A percentile compares a stretch with the other conserved stretches of the same genome.
Conservation (phyloP, 2,113 vertebrate genomes). For the Oncorhynchus nerka region DNA sequence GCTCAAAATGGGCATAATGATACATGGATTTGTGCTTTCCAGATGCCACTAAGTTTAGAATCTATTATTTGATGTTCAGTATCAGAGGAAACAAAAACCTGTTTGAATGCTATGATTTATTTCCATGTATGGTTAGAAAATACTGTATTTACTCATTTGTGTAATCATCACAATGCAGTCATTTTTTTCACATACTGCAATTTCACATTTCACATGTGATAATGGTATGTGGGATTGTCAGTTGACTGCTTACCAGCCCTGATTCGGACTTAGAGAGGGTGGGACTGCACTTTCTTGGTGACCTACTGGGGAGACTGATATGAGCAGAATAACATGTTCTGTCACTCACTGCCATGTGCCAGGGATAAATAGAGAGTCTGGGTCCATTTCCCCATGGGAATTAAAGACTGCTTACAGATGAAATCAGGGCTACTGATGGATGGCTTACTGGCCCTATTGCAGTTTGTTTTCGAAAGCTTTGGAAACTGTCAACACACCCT, state of each 20-base stretch:
- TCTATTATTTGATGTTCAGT: no score
- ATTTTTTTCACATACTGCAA: no score
- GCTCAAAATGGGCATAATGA: neutral
- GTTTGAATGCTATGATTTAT: neutral
- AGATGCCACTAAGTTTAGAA: neutral
- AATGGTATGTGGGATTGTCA: neutral
- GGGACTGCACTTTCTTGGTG: neutral
- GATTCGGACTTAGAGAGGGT: neutral
- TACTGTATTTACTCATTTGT: neutral
- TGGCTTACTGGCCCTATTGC: slow-evolving; percentile 47
- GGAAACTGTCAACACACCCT: slow-evolving; percentile 66
- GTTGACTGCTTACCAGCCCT: neutral
- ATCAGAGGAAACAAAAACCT: no score
- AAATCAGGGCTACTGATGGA: slow-evolving; percentile 59
- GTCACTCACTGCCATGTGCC: slow-evolving; percentile 30
- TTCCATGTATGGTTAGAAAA: neutral
- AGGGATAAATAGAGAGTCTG: slow-evolving; percentile 43
- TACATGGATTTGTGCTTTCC: neutral
- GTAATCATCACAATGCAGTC: neutral
- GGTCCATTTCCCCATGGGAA: slow-evolving; percentile 32
- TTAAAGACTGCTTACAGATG: slow-evolving; percentile 22
- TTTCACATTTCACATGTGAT: neutral
- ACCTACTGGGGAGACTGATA: slow-evolving; percentile 21
- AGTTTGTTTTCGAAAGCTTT: slow-evolving; percentile 42
- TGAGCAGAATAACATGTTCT: slow-evolving; percentile 34